phyloP scores from a whole-genome alignment of 2,113 vertebrate species.

The Heterochromis multidens region DNA sequence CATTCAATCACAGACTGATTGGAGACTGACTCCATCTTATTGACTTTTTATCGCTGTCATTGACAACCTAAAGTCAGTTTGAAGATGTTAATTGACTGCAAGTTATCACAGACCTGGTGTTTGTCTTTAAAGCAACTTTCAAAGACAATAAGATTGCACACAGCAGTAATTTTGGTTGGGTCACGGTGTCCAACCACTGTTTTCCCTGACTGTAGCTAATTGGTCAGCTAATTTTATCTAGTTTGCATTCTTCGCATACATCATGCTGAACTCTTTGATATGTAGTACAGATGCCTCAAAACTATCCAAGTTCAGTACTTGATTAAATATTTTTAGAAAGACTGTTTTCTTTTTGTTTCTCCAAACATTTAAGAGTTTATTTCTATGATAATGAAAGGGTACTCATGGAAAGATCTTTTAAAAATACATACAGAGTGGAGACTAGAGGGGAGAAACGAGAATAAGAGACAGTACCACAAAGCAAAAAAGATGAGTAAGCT shows the following conservation, averaged over 20 bases:
- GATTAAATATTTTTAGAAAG: background rate
- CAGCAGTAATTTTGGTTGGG: background rate
- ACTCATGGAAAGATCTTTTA: background rate
- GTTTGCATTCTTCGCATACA: background rate
- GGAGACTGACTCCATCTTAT: background rate
- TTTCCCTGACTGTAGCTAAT: background rate
- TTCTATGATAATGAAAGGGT: background rate
- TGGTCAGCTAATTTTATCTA: background rate
- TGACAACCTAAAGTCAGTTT: background rate
- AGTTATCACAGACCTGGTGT: background rate
- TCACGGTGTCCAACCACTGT: background rate
- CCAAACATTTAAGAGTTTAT: background rate
- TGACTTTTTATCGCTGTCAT: background rate
- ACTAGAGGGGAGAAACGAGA: background rate
- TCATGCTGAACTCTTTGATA: background rate
- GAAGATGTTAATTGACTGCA: background rate
- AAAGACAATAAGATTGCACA: background rate
- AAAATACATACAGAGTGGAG: background rate
- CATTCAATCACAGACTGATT: background rate
- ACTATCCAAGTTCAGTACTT: background rate
- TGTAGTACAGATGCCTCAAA: background rate
- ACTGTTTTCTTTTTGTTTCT: background rate
- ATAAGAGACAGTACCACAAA: background rate
- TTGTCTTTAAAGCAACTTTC: rapidly evolving
- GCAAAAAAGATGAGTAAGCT: slow-evolving; percentile 20